A percentile compares a stretch with the other conserved stretches of the same genome.
Conservation (phyloP, 2,888 invertebrate genomes). For the Zelleria hepariella region DNA sequence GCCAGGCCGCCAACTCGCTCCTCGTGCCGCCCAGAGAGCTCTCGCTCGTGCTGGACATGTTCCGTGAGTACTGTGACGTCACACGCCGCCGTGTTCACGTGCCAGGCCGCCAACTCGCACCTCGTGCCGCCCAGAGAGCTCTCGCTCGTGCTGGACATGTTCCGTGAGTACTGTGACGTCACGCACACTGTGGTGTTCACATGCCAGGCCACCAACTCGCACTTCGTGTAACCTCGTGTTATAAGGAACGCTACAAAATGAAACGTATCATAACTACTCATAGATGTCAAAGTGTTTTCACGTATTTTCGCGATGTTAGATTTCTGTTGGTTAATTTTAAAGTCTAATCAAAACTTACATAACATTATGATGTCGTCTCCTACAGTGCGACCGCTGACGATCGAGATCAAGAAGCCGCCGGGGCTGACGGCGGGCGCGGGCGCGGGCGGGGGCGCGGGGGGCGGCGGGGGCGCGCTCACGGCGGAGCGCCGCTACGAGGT, state of each 20-base stretch:
- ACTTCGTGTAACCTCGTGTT: constrained; percentile 86
- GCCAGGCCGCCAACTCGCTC: constrained; percentile 88
- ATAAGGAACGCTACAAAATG: no score
- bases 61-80: no score
- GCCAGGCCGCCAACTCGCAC: constrained; percentile 88
- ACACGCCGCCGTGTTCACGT: constrained; percentile 89
- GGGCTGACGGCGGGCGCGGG: constrained; percentile 18
- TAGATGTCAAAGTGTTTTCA: no score
- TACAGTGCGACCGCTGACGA: constrained; percentile 86
- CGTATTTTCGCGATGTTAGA: no score
- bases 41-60: constrained; percentile 82
- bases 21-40: constrained; percentile 85
- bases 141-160: constrained; percentile 82
- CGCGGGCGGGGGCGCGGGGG: constrained; percentile 9
- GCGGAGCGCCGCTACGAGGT: constrained; percentile 89
- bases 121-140: constrained; percentile 85
- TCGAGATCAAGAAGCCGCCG: constrained; percentile 77
- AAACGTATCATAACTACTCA: no score
- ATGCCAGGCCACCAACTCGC: constrained; percentile 89
- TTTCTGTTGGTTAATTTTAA: no score
- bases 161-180: no score
- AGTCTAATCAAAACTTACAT: constrained; percentile 63
- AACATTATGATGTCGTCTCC: constrained; percentile 16
- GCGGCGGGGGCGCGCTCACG: constrained; percentile 76
- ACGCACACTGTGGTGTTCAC: constrained; percentile 89